Conservation (phyloP, 2,797 vertebrate genomes). For the Enteromius radiatus region DNA sequence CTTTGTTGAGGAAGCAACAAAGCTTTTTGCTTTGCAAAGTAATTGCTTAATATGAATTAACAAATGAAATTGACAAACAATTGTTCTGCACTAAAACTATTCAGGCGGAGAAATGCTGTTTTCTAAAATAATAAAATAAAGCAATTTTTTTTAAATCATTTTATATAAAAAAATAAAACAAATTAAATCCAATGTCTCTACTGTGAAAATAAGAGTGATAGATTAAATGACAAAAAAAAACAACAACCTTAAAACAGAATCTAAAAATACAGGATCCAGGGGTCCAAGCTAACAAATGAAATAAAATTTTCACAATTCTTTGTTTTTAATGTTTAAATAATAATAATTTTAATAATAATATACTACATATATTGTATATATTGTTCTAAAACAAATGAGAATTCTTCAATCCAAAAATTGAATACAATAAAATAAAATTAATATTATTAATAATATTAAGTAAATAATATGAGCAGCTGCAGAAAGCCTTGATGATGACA, state of each 20-base stretch:
- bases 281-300: not conserved
- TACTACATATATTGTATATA: no score
- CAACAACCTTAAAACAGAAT: not conserved
- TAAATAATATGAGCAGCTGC: no score
- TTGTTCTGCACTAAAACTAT: not conserved
- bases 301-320: not conserved
- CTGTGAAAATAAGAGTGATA: not conserved
- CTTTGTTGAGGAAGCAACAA: slow-evolving; percentile 15
- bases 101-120: not conserved
- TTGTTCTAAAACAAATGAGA: not conserved
- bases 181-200: not conserved
- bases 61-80: not conserved
- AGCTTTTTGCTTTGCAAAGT: no score
- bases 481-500: no score
- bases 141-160: no score
- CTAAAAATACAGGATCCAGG: not conserved
- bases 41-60: not conserved
- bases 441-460: not conserved
- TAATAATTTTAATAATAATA: no score
- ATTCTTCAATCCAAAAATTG: not conserved
- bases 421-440: not conserved
- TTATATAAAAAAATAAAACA: no score
- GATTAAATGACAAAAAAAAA: not conserved
- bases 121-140: no score
- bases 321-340: not conserved